A percentile compares a stretch with the other conserved stretches of the same genome.
These are phyloP conservation scores for Gadopsis marmoratus DNA, from an alignment of 2,797 vertebrate species.

Conservation along the genomic window DNA sequence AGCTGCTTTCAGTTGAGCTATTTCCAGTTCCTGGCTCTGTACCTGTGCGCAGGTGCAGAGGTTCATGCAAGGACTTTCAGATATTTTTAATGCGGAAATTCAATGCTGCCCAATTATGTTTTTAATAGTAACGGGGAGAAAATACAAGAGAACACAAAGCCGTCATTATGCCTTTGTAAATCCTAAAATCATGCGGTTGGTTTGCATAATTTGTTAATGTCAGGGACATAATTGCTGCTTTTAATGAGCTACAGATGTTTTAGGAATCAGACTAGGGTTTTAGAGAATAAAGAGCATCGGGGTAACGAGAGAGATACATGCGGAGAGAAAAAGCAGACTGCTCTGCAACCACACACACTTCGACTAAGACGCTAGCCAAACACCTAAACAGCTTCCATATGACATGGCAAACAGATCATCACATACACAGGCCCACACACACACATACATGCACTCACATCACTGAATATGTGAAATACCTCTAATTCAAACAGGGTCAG, in stretches of 20 bases:
- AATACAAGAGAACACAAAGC: conserved; percentile 47
- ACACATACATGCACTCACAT: conserved; percentile 11
- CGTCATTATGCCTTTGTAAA: conserved; percentile 57
- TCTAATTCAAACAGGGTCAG: conserved; percentile 27
- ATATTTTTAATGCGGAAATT: conserved; percentile 43
- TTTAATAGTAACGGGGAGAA: conserved; percentile 37
- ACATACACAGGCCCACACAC: conserved; percentile 50
- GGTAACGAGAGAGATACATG: conserved; percentile 42
- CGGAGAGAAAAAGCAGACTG: conserved; percentile 65
- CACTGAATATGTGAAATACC: conserved; percentile 51
- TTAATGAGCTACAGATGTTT: conserved; percentile 81
- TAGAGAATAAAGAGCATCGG: conserved; percentile 44
- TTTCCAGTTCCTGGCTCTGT: conserved; percentile 50
- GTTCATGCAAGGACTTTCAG: conserved; percentile 42
- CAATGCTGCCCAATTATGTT: background rate
- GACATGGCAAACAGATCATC: conserved; percentile 67
- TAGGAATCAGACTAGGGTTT: conserved; percentile 54
- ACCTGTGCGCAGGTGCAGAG: conserved; percentile 53
- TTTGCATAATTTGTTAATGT: conserved; percentile 76
- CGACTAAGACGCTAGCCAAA: conserved; percentile 61
- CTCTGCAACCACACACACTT: conserved; percentile 68
- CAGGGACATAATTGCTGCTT: conserved; percentile 52
- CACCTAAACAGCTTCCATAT: conserved; percentile 80
- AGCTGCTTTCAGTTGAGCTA: conserved; percentile 38
- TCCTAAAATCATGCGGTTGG: conserved; percentile 59